These are phyloP conservation scores for Megamerina dolium DNA, from an alignment of 2,888 invertebrate species.

Conservation along the genomic window DNA sequence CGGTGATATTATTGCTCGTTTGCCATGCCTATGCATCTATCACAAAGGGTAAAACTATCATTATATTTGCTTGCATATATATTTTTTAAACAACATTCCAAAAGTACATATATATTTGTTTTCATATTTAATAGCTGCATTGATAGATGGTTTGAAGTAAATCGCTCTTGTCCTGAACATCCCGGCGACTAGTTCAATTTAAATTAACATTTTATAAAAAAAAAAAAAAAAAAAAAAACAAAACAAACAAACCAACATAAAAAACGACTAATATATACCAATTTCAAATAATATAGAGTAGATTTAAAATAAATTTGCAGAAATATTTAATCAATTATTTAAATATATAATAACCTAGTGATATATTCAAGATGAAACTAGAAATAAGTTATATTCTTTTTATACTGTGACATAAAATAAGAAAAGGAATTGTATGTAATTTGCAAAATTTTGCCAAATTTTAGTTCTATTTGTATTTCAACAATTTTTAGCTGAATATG, in stretches of 20 bases:
- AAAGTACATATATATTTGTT: no score
- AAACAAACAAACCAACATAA: no score
- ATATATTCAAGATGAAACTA: conserved; percentile 21
- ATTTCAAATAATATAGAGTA: conserved; percentile 17
- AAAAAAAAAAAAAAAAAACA: no score
- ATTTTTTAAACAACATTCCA: neutral
- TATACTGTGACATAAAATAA: conserved; percentile 28
- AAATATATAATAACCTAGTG: conserved; percentile 14
- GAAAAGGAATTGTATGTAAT: no score
- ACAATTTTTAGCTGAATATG: no score
- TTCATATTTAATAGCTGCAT: conserved; percentile 76
- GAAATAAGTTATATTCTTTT: conserved; percentile 26
- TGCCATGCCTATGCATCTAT: conserved; percentile 99
- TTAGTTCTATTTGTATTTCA: no score
- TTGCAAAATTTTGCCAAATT: no score
- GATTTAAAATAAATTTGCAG: conserved; percentile 9
- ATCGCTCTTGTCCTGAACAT: conserved; percentile 98
- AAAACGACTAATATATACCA: conserved; percentile 11
- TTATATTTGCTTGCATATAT: neutral
- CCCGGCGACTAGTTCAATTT: conserved; percentile 75
- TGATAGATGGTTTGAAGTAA: conserved; percentile 98
- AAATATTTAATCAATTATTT: conserved; percentile 17
- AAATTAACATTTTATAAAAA: conserved; percentile 18
- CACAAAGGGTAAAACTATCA: conserved; percentile 76
- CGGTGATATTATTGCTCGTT: conserved; percentile 95